phyloP scores from a whole-genome alignment of 2,888 invertebrate species.

The Criorhina ranunculi region DNA sequence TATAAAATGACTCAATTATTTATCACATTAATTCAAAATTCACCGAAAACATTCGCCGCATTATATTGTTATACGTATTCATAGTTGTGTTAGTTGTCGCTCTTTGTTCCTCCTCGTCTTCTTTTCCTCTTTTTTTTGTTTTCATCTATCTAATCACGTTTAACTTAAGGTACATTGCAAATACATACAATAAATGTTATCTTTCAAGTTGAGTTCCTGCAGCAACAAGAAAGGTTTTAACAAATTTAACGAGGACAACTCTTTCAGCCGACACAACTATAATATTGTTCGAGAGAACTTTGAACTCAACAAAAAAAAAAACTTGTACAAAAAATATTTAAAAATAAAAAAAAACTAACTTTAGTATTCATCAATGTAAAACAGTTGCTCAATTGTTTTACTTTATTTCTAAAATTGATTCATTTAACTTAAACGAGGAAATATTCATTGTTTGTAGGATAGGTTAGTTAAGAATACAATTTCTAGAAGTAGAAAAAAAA shows the following conservation, averaged over 20 bases:
- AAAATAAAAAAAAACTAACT: slow-evolving; percentile 40
- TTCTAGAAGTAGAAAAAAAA: slow-evolving; percentile 10
- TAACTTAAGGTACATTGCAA: not conserved
- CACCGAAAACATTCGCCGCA: slow-evolving; percentile 34
- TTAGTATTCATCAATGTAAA: slow-evolving; percentile 43
- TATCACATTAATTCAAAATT: slow-evolving; percentile 68
- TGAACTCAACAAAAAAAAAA: slow-evolving; percentile 46
- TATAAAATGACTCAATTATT: slow-evolving; percentile 65
- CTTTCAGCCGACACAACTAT: not conserved
- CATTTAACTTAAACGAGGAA: slow-evolving; percentile 36
- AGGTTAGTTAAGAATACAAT: not conserved
- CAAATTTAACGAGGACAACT: not conserved
- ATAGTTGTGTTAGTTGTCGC: not conserved
- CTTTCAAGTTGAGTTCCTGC: not conserved
- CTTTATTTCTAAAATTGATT: slow-evolving; percentile 43
- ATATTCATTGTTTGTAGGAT: slow-evolving; percentile 23
- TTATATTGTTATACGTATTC: not conserved
- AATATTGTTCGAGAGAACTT: slow-evolving; percentile 38
- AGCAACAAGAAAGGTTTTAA: not conserved
- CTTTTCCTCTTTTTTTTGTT: not conserved
- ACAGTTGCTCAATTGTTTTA: slow-evolving; percentile 22
- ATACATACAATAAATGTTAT: slow-evolving; percentile 2
- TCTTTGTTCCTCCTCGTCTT: not conserved
- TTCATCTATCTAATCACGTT: slow-evolving; percentile 5
- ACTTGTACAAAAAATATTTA: slow-evolving; percentile 18